phyloP scores from a whole-genome alignment of 2,888 invertebrate species.

The Nomada flava region DNA sequence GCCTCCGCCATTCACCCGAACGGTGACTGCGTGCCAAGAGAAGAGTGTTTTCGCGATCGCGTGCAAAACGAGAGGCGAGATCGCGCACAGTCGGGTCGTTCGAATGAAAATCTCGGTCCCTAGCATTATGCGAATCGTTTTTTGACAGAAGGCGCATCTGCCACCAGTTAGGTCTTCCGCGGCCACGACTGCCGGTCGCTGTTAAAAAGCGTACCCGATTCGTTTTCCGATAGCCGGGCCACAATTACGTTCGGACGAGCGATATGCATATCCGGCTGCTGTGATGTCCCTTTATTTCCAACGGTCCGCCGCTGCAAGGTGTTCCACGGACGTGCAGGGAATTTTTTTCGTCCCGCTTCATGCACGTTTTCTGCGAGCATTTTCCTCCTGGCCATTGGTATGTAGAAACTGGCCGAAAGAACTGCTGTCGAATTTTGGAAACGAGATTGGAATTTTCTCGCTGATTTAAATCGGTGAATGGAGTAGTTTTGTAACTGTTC shows the following conservation, averaged over 20 bases:
- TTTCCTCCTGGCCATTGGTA: not conserved
- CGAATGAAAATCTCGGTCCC: slow-evolving; percentile 53
- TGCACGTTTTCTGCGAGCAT: not conserved
- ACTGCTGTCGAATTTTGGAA: not conserved
- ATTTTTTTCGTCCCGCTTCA: not conserved
- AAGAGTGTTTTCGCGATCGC: slow-evolving; percentile 40
- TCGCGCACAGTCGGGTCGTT: slow-evolving; percentile 6
- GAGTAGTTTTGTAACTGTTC: too few relatives aligned
- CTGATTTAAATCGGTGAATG: not conserved
- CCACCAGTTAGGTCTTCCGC: slow-evolving; percentile 39
- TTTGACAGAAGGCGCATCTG: slow-evolving; percentile 57
- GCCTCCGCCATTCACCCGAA: not conserved
- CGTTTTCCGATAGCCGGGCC: slow-evolving; percentile 50
- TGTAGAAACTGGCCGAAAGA: not conserved
- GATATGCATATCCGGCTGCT: slow-evolving; percentile 11
- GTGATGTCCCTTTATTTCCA: slow-evolving; percentile 16
- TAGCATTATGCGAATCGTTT: slow-evolving; percentile 58
- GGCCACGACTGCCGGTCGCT: slow-evolving; percentile 25
- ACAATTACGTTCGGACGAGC: slow-evolving; percentile 35
- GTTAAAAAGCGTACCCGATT: slow-evolving; percentile 52
- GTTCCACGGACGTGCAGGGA: not conserved
- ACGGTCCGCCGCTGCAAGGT: slow-evolving; percentile 8
- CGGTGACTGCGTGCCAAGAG: slow-evolving; percentile 5
- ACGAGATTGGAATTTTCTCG: not conserved
- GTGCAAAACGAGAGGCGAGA: slow-evolving; percentile 41